Evolutionary conservation across 1,140 invertebrate species (phyloP).

Genomic region (Kradibia gibbosae): DNA sequence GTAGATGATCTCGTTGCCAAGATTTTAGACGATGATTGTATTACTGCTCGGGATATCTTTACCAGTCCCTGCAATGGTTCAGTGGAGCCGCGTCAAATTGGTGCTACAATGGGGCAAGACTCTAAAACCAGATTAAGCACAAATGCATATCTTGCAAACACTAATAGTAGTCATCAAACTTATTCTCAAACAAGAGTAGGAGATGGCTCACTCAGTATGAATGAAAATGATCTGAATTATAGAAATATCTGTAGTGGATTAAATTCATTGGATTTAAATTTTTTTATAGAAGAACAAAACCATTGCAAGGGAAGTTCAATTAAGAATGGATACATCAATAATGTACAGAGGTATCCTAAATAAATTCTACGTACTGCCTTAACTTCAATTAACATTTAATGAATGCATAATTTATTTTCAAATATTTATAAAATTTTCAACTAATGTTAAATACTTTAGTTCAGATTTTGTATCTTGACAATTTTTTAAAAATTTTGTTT

Average conservation of each 20-base stretch:
- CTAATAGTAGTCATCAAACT: slow-evolving; percentile 49
- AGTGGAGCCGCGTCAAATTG: slow-evolving; percentile 33
- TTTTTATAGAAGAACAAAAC: slow-evolving; percentile 48
- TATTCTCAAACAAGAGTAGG: slow-evolving; percentile 51
- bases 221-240: slow-evolving; percentile 59
- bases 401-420: neutral
- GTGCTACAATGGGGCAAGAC: slow-evolving; percentile 26
- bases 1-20: slow-evolving; percentile 78
- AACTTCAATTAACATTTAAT: neutral
- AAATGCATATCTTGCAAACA: slow-evolving; percentile 45
- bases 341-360: slow-evolving; percentile 47
- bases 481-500: neutral
- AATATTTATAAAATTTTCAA: neutral
- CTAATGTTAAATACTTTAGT: neutral
- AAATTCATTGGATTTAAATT: slow-evolving; percentile 57
- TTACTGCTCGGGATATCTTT: slow-evolving; percentile 66
- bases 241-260: slow-evolving; percentile 58
- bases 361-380: neutral
- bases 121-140: slow-evolving; percentile 25
- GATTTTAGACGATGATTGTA: slow-evolving; percentile 76
- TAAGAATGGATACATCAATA: slow-evolving; percentile 54
- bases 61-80: slow-evolving; percentile 58
- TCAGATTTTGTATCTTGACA: neutral
- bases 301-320: slow-evolving; percentile 55
- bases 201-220: slow-evolving; percentile 52